Percentiles rank a stretch among this genome's conserved stretches.
Evolutionary conservation across 2,113 vertebrate genomes (phyloP).

Genomic region (Lampris megalopsis): DNA sequence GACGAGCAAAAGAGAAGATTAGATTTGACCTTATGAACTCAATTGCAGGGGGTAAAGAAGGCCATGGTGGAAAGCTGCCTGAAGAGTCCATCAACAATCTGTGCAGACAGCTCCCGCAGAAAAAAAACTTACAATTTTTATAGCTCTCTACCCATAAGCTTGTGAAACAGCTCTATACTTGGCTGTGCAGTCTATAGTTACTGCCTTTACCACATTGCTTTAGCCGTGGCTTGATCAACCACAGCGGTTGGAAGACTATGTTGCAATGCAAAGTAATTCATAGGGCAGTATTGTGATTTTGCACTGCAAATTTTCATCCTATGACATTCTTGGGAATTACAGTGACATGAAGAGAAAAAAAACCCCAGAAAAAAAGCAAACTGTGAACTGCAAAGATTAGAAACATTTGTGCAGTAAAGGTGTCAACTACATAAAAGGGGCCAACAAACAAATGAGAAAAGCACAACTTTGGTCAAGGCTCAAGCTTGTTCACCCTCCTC

Average conservation of each 20-base stretch:
- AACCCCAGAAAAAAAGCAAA: not conserved
- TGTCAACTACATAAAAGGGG: no score
- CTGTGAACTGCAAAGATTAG: not conserved
- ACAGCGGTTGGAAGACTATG: not conserved
- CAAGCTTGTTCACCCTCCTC: no score
- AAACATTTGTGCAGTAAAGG: no score
- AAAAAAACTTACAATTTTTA: constrained; percentile 16
- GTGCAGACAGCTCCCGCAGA: not conserved
- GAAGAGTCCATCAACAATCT: not conserved
- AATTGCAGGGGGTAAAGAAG: constrained; percentile 26
- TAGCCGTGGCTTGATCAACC: not conserved
- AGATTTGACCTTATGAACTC: constrained; percentile 54
- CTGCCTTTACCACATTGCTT: constrained; percentile 2
- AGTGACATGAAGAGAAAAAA: not conserved
- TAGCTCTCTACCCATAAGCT: constrained; percentile 50
- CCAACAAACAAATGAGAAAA: not conserved
- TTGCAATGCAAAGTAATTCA: not conserved
- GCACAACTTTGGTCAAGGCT: not conserved
- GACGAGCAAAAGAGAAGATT: constrained; percentile 36
- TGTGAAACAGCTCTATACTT: constrained; percentile 19
- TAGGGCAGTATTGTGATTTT: not conserved
- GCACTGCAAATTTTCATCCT: not conserved
- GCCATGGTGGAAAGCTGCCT: constrained; percentile 2
- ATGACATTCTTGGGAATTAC: not conserved
- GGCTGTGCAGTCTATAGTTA: constrained; percentile 15